Percentiles rank a stretch among this genome's conserved stretches.
Conservation (phyloP, 2,888 invertebrate species). For the Escarpia spicata region DNA sequence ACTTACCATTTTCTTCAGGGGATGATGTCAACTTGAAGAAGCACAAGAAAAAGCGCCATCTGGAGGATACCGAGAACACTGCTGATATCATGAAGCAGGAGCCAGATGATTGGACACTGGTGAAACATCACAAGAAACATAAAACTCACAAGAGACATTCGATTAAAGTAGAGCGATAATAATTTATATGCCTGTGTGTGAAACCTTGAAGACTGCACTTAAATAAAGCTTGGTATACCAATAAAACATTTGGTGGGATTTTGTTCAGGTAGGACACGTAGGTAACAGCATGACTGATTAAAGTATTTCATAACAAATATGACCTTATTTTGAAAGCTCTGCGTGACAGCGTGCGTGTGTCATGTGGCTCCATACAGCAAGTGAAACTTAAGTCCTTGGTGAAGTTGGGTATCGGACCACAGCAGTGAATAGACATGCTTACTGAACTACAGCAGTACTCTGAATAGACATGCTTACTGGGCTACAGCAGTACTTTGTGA, state of each 20-base stretch:
- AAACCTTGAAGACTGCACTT: background rate
- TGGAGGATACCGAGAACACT: background rate
- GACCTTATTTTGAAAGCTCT: too few species aligned
- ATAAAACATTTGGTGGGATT: too few species aligned
- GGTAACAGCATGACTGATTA: too few species aligned
- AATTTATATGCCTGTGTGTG: background rate
- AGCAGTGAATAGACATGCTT: background rate
- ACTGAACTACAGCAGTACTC: background rate
- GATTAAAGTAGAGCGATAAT: background rate
- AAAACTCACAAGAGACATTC: background rate
- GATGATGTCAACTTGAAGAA: background rate
- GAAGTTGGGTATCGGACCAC: background rate
- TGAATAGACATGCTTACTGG: background rate
- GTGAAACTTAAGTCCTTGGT: too few species aligned
- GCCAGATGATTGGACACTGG: background rate
- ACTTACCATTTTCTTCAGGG: background rate
- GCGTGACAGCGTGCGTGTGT: too few species aligned
- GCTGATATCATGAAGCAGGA: background rate
- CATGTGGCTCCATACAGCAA: too few species aligned
- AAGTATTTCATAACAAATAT: too few species aligned
- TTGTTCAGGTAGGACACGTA: background rate
- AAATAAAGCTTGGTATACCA: too few species aligned
- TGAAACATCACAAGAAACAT: conserved; percentile 12
- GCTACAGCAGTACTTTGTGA: background rate
- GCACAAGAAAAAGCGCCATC: background rate